phyloP scores from a whole-genome alignment of 2,113 vertebrate species.

The Gymnobelideus leadbeateri region DNA sequence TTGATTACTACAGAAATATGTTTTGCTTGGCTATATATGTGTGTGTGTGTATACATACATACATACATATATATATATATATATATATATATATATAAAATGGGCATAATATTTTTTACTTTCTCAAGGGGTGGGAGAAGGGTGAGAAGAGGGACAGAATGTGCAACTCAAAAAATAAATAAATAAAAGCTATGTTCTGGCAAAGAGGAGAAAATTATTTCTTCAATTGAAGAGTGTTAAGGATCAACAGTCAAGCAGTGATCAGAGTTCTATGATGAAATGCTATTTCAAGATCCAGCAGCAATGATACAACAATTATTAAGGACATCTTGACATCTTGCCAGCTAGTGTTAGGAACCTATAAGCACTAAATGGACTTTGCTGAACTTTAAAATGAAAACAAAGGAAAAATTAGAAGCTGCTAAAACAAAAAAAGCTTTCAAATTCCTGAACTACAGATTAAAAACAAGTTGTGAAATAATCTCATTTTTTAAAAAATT shows the following conservation, averaged over 20 bases:
- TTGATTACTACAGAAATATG: neutral
- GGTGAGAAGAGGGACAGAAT: too few relatives aligned
- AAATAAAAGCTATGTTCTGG: too few relatives aligned
- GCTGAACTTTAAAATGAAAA: neutral
- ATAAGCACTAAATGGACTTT: neutral
- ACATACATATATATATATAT: too few relatives aligned
- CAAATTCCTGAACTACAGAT: neutral
- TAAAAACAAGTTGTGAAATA: neutral
- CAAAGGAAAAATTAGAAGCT: constrained; percentile 3
- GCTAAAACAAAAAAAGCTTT: neutral
- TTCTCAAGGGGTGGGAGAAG: too few relatives aligned
- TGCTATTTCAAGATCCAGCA: neutral
- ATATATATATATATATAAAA: too few relatives aligned
- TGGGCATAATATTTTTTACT: too few relatives aligned
- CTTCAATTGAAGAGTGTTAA: neutral
- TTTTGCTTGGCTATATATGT: too few relatives aligned
- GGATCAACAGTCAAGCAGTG: neutral
- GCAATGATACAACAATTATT: neutral
- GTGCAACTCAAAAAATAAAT: too few relatives aligned
- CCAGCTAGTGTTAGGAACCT: neutral
- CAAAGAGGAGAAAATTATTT: too few relatives aligned
- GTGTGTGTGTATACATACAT: too few relatives aligned
- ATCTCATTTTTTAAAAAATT: neutral
- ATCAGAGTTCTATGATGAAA: neutral
- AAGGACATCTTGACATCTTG: neutral